These are phyloP conservation scores for Drosophila subobscura DNA, from an alignment of 1,140 invertebrate species.

Conservation along the genomic window DNA sequence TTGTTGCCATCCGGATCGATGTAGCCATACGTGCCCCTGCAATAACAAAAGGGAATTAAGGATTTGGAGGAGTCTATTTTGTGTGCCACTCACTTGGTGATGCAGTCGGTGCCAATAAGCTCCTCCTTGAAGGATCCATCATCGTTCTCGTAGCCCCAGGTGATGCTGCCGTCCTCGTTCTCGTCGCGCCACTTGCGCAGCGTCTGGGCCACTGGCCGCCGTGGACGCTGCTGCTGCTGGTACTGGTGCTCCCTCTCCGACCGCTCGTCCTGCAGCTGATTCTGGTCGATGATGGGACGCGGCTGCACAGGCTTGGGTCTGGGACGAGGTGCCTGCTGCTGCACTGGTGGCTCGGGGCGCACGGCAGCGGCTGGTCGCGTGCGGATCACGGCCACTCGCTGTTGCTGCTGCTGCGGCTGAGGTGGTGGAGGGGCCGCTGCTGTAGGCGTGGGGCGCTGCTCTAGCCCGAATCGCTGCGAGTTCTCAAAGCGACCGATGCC, in stretches of 20 bases:
- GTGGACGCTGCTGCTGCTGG: slow-evolving; percentile 62
- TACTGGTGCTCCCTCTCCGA: slow-evolving; percentile 35
- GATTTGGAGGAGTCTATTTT: neutral
- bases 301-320: slow-evolving; percentile 72
- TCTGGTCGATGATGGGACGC: slow-evolving; percentile 73
- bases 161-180: slow-evolving; percentile 91
- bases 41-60: neutral
- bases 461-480: slow-evolving; percentile 63
- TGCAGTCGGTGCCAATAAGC: slow-evolving; percentile 90
- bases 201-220: slow-evolving; percentile 88
- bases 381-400: slow-evolving; percentile 61
- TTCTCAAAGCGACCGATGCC: slow-evolving; percentile 73
- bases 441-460: slow-evolving; percentile 61
- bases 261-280: slow-evolving; percentile 69
- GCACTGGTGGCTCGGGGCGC: slow-evolving; percentile 59
- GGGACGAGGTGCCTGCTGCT: slow-evolving; percentile 46
- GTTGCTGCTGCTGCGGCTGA: slow-evolving; percentile 40
- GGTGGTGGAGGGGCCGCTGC: slow-evolving; percentile 40
- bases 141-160: slow-evolving; percentile 94
- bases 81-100: slow-evolving; percentile 85
- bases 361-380: slow-evolving; percentile 46
- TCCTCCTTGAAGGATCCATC: slow-evolving; percentile 90
- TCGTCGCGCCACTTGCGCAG: slow-evolving; percentile 90
- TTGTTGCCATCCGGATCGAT: slow-evolving; percentile 91
- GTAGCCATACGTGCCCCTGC: slow-evolving; percentile 91